A percentile compares a stretch with the other conserved stretches of the same genome.
These are phyloP conservation scores for Somateria mollissima DNA, from an alignment of 2,797 vertebrate genomes.

Conservation along the genomic window DNA sequence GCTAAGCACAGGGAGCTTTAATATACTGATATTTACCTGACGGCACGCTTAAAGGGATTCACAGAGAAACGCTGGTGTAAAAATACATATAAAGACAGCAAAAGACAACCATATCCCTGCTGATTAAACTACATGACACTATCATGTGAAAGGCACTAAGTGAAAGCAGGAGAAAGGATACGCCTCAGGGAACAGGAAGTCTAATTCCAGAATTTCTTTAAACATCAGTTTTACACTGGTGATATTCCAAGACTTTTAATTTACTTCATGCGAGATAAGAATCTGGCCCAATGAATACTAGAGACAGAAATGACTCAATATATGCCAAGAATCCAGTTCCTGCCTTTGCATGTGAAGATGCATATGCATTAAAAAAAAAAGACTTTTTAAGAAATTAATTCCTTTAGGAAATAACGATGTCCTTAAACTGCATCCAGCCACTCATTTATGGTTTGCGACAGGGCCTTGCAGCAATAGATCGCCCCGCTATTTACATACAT, in stretches of 20 bases:
- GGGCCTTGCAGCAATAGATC: background rate
- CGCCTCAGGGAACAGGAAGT: background rate
- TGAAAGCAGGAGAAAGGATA: background rate
- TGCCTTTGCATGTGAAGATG: background rate
- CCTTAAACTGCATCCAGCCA: background rate
- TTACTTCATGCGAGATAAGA: background rate
- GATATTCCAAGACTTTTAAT: background rate
- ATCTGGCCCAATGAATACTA: background rate
- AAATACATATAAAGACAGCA: background rate
- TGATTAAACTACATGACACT: background rate
- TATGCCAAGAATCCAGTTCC: background rate
- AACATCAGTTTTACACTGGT: background rate
- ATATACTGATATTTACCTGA: background rate
- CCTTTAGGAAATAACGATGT: background rate
- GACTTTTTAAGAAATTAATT: fast-evolving
- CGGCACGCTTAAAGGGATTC: fast-evolving
- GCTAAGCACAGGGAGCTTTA: background rate
- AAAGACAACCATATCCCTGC: background rate
- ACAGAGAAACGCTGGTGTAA: background rate
- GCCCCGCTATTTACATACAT: background rate
- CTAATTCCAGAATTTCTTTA: fast-evolving
- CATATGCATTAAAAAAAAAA: background rate
- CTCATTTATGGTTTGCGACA: background rate
- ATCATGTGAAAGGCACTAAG: background rate
- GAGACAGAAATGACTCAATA: background rate